phyloP scores from a whole-genome alignment of 2,797 vertebrate genomes.

The Lacerta bilineata region DNA sequence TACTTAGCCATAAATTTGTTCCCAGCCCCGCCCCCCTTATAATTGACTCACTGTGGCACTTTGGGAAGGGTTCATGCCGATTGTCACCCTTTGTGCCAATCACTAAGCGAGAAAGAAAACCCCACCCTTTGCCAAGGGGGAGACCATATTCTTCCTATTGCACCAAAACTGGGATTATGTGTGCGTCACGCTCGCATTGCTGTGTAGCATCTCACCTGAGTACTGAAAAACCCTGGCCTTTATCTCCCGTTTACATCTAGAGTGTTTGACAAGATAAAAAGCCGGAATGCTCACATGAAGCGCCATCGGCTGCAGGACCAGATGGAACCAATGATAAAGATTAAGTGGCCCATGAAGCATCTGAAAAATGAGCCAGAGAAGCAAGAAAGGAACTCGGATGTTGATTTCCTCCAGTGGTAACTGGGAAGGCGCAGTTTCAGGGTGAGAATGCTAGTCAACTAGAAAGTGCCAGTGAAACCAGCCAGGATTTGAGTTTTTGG shows the following conservation, averaged over 20 bases:
- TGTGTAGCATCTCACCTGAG: not conserved
- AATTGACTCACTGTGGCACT: not conserved
- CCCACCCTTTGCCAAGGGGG: too few relatives aligned
- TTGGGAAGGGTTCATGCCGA: not conserved
- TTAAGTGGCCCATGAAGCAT: slow-evolving; percentile 66
- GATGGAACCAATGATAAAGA: slow-evolving; percentile 64
- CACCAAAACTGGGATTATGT: not conserved
- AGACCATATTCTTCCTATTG: not conserved
- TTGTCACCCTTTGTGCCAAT: not conserved
- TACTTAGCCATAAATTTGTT: not conserved
- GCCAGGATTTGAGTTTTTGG: not conserved
- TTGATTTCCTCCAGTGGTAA: slow-evolving; percentile 36
- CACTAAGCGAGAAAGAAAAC: not conserved
- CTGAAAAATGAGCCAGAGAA: slow-evolving; percentile 58
- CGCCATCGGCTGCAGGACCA: slow-evolving; percentile 78
- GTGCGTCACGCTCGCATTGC: not conserved
- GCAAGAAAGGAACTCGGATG: slow-evolving; percentile 49
- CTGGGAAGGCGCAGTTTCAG: slow-evolving; percentile 10
- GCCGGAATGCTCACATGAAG: slow-evolving; percentile 82
- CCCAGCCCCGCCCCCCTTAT: not conserved
- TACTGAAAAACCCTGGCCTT: not conserved
- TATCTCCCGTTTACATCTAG: slow-evolving; percentile 49
- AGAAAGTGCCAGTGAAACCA: not conserved
- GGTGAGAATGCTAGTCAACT: slow-evolving; percentile 10
- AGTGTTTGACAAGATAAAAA: slow-evolving; percentile 81